Base-by-base conservation (phyloP, 2,113 vertebrate genomes). In the Odocoileus hemionus region DNA sequence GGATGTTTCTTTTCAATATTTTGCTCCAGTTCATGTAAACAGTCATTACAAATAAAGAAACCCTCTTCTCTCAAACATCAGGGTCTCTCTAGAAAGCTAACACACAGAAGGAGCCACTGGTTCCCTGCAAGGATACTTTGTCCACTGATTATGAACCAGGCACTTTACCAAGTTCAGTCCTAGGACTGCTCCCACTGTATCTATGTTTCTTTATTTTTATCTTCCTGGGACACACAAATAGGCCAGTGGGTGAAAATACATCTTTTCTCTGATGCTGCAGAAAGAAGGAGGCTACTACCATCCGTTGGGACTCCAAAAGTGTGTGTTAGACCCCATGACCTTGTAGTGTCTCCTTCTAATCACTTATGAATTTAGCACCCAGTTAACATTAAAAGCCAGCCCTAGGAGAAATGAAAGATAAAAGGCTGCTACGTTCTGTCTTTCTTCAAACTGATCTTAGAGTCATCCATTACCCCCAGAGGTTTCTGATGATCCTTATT, bases 401-500 rank as follows among this genome's bases (percentile, higher is more conserved):
- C n/a, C 26, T 50, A 0, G 33, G 21, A 80, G 33, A 74, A 76
- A 94, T 88, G 43, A 82, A 93, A 85, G 30, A 55, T 52, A 91
- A 95, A 87, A 86, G 15, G 26, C 58, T 78, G 36, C 26, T 61
- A 85, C 52, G 16, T 4, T 50, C 23, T 84, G 21, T 90, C 82
- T 84, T 90, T 92, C 79, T 97, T 96, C 67, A 95, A 43, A 74
- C 8, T 95, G 43, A 89, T 30, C 60, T 67, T 91, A 96, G 30
- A 86, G 43, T 33, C 58, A 58, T 86, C 67, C 60, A 57, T 85
- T 70, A 60, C 78, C 45, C 52, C 36, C 43, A 74, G 64, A 88
- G 30, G 11, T 84, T 94, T 94, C 82, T 94, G 55, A 91, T 67
- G 47, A 96, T 64, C 61, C 14, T 93, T 52, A 19, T 19, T 52